Percentiles rank a stretch among this genome's conserved stretches.
Evolutionary conservation across 2,888 invertebrate genomes (phyloP).

Genomic region (Emmelina monodactyla): DNA sequence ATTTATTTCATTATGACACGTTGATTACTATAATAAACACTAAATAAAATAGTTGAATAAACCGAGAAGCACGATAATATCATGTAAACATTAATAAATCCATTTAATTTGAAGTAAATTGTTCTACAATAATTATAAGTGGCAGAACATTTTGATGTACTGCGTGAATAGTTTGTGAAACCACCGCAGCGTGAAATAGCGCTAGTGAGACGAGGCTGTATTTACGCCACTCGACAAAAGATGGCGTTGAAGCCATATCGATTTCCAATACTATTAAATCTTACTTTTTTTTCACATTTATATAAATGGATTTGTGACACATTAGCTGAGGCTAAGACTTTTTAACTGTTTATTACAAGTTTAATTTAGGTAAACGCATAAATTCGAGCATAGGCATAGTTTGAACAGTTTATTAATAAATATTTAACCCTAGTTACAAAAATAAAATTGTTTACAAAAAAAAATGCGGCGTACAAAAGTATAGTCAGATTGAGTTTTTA

Average conservation of each 20-base stretch:
- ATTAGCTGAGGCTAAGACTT: too few species aligned
- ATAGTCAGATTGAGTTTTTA: too few species aligned
- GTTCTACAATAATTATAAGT: conserved; percentile 34
- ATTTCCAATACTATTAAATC: too few species aligned
- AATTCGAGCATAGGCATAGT: too few species aligned
- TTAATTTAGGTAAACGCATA: too few species aligned
- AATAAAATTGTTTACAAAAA: too few species aligned
- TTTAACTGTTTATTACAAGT: too few species aligned
- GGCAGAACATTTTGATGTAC: conserved; percentile 31
- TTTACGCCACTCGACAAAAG: conserved; percentile 42
- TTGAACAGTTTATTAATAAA: too few species aligned
- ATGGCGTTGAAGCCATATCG: conserved; percentile 27
- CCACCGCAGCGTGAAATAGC: conserved; percentile 30
- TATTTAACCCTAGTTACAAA: too few species aligned
- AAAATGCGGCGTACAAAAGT: too few species aligned
- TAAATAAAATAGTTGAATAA: conserved; percentile 16
- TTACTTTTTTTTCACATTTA: too few species aligned
- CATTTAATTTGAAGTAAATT: conserved; percentile 50
- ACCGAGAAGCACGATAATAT: conserved; percentile 14
- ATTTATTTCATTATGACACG: background rate
- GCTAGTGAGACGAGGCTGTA: conserved; percentile 18
- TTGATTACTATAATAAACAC: conserved; percentile 11
- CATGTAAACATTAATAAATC: conserved; percentile 48
- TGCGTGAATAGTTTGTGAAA: conserved; percentile 24
- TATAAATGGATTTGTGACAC: too few species aligned